phyloP scores from a whole-genome alignment of 2,113 vertebrate species.

The Ammospiza nelsoni region DNA sequence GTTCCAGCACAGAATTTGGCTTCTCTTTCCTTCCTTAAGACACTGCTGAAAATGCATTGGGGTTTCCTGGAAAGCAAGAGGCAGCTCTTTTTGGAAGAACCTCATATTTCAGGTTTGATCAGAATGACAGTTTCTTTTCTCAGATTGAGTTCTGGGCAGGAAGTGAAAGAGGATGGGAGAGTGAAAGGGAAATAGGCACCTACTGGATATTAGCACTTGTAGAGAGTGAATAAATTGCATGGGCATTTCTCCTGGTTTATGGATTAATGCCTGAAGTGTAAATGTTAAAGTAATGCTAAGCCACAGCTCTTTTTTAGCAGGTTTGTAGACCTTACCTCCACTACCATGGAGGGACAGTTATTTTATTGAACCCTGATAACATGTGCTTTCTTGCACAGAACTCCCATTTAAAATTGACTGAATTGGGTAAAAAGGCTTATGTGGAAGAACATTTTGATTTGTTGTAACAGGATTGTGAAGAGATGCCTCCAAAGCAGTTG shows the following conservation, averaged over 20 bases:
- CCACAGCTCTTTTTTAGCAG: background rate
- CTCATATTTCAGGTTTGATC: background rate
- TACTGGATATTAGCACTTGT: background rate
- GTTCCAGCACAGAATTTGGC: background rate
- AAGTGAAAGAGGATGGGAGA: background rate
- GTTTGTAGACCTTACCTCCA: background rate
- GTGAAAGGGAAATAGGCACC: background rate
- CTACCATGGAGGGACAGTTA: background rate
- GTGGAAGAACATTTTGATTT: background rate
- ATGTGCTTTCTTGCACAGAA: background rate
- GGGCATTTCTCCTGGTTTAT: background rate
- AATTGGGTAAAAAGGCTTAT: background rate
- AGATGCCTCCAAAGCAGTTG: background rate
- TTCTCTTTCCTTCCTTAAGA: background rate
- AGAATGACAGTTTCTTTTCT: background rate
- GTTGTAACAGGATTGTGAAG: background rate
- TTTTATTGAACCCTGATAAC: background rate
- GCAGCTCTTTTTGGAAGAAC: background rate
- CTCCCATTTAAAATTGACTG: background rate
- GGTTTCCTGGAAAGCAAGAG: background rate
- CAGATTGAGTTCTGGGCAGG: background rate
- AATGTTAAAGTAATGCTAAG: background rate
- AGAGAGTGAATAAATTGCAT: background rate
- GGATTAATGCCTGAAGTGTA: background rate
- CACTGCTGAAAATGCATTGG: background rate